A percentile compares a stretch with the other conserved stretches of the same genome.
Conservation (phyloP, 2,888 invertebrate genomes). For the Nomada goodeniana region DNA sequence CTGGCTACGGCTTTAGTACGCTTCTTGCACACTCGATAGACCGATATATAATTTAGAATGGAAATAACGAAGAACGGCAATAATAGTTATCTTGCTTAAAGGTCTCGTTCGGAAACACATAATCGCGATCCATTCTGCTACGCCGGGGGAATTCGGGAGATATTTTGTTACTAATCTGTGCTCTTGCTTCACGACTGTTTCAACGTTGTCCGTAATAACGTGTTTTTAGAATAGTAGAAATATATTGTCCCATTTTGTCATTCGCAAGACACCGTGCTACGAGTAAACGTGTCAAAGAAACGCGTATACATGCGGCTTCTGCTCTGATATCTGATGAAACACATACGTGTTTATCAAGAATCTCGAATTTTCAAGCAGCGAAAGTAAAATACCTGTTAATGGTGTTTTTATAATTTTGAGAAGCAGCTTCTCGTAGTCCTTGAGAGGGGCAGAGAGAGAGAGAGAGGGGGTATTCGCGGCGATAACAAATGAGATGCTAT, state of each 20-base stretch:
- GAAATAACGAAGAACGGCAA: not conserved
- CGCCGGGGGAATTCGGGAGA: too few species aligned
- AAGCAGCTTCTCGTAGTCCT: not conserved
- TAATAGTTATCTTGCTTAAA: too few species aligned
- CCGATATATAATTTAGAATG: not conserved
- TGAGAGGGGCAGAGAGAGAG: not conserved
- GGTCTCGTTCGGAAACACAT: too few species aligned
- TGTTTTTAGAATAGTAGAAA: too few species aligned
- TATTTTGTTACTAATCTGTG: too few species aligned
- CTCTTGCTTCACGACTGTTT: too few species aligned
- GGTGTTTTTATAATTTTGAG: conserved; percentile 30
- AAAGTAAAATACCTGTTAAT: conserved; percentile 10
- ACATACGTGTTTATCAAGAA: not conserved
- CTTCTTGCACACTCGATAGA: not conserved
- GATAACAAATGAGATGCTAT: not conserved
- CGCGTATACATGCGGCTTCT: not conserved
- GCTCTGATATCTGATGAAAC: conserved; percentile 6
- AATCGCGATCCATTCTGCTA: too few species aligned
- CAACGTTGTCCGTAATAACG: too few species aligned
- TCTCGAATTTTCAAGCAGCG: conserved; percentile 32
- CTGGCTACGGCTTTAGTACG: not conserved
- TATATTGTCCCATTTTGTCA: too few species aligned
- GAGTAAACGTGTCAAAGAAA: not conserved
- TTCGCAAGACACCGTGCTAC: too few species aligned
- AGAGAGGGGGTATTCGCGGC: not conserved